Evolutionary conservation across 2,888 invertebrate species (phyloP), one percentile per base, ranked within the genome.

Genomic region (Zygothrica quintamaculata): DNA sequence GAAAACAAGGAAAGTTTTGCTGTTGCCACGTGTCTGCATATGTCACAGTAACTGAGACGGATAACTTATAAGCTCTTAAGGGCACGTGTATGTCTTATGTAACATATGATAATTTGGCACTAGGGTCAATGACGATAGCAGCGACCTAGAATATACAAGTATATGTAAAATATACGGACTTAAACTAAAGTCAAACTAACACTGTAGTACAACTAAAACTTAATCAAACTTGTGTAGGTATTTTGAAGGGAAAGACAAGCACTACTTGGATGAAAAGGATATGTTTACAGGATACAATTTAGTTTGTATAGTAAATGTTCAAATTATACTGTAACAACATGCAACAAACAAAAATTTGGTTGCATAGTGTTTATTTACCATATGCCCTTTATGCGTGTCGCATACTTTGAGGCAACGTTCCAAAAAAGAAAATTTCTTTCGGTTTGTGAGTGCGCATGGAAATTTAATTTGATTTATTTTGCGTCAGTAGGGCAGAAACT

Each of bases 381-480:
- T 11, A 11, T 25, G 18, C 18, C 5, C 11, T 26, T 8, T 33
- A 18, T 48, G 34, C 51, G 40, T 48, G 57, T 31, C 82, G 79
- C 68, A 75, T 68, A 85, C 72, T 68, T 62, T 66, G 16, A 16
- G 78, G 59, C 50, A 11, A 34, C 43, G 13, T 7, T 26, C 11
- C 6, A 12, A 33, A 65, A n/a, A 48, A 7, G 3, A 11, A 7
- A 12, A n/a, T 51, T 40, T 65, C 51, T 60, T 46, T 52, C 66
- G 50, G 40, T 39, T 51, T 55, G 33, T 48, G 50, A 60, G 51
- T 60, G 60, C 74, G 55, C 37, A 60, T 52, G 42, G 26, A 46
- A 48, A 65, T 52, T 62, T 62, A 67, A 77, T 74, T 71, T 71
- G 78, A 74, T 81, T 84, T 74, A 67, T 70, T 70, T 70, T 51